A percentile compares a stretch with the other conserved stretches of the same genome.
phyloP scores from a whole-genome alignment of 2,888 invertebrate genomes.

The Alsophila aescularia region DNA sequence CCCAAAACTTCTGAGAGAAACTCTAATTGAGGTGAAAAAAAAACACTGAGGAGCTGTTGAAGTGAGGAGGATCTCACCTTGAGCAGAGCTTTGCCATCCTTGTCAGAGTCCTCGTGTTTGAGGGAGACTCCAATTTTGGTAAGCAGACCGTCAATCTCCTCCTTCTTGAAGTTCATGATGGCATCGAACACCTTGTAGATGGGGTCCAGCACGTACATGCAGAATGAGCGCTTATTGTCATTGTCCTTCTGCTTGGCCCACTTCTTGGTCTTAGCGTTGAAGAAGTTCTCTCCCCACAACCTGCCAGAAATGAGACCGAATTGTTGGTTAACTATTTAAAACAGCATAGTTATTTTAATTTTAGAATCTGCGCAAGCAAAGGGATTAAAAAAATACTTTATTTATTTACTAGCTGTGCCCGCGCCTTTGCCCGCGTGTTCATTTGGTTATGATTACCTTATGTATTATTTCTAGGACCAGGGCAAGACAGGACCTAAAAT shows the following conservation, averaged over 20 bases:
- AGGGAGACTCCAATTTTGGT: conserved; percentile 96
- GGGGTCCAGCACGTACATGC: conserved; percentile 99
- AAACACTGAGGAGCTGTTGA: too few species aligned
- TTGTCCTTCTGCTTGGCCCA: conserved; percentile 97
- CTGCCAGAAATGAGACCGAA: conserved; percentile 45
- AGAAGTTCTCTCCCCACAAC: conserved; percentile 99
- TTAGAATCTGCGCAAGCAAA: too few species aligned
- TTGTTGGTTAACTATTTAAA: neutral
- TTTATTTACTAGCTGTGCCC: too few species aligned
- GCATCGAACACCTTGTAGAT: conserved; percentile 96
- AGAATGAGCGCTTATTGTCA: conserved; percentile 98
- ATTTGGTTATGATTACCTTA: too few species aligned
- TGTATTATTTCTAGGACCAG: too few species aligned
- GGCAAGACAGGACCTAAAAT: too few species aligned
- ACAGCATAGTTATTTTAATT: too few species aligned
- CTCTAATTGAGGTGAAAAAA: too few species aligned
- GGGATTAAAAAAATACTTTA: too few species aligned
- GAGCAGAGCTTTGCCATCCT: conserved; percentile 97
- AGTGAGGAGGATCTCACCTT: conserved; percentile 84
- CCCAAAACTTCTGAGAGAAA: too few species aligned
- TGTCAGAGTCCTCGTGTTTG: conserved; percentile 97
- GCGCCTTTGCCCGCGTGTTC: too few species aligned
- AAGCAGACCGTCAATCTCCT: conserved; percentile 94
- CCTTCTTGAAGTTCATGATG: conserved; percentile 97
- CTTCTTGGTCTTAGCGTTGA: conserved; percentile 98